phyloP scores from a whole-genome alignment of 2,888 invertebrate genomes.

The Calameuta pallipes region DNA sequence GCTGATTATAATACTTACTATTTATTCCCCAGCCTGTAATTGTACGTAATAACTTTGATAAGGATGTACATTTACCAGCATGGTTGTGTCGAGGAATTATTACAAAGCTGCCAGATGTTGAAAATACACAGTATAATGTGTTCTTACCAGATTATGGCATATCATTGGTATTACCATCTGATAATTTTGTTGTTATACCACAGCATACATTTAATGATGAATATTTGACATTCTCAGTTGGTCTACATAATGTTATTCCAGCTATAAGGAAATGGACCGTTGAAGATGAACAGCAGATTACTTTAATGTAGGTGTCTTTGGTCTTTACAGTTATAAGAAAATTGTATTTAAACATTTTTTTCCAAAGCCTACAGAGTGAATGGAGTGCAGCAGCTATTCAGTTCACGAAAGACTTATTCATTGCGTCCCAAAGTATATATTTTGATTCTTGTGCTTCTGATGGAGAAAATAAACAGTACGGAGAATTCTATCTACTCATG shows the following conservation, averaged over 20 bases:
- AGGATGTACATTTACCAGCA: constrained; percentile 24
- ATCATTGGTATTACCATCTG: constrained; percentile 12
- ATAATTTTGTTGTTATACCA: constrained; percentile 28
- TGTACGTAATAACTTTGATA: constrained; percentile 18
- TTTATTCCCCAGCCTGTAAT: constrained; percentile 32
- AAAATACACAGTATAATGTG: constrained; percentile 20
- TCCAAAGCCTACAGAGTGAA: constrained; percentile 10
- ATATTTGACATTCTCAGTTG: constrained; percentile 24
- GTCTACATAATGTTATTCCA: constrained; percentile 30
- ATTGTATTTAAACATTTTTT: neutral
- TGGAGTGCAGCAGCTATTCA: constrained; percentile 46
- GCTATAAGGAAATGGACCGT: neutral
- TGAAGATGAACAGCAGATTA: neutral
- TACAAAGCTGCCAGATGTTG: neutral
- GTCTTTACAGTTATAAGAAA: neutral
- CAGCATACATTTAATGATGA: constrained; percentile 17
- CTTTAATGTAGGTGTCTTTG: neutral
- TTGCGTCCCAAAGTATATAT: constrained; percentile 38
- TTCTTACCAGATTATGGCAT: constrained; percentile 37
- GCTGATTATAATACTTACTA: neutral
- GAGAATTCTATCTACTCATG: constrained; percentile 53
- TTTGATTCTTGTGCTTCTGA: constrained; percentile 44
- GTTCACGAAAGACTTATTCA: constrained; percentile 43
- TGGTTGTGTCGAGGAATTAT: constrained; percentile 36
- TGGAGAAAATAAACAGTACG: constrained; percentile 40